Evolutionary conservation across 2,888 invertebrate genomes (phyloP).

Genomic region (Melieria omissa): DNA sequence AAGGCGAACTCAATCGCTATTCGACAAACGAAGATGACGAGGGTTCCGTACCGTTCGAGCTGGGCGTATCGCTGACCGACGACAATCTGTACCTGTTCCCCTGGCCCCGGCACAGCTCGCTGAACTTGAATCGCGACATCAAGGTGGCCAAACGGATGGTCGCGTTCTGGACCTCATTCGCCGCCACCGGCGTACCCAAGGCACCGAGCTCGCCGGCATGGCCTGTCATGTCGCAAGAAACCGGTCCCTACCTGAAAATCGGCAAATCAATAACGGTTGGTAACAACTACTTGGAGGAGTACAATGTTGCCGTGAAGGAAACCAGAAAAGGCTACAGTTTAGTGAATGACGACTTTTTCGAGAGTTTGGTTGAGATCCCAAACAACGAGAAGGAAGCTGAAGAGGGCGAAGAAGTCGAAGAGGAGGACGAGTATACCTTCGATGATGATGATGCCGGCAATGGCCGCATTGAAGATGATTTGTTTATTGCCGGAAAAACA

Average conservation of each 20-base stretch:
- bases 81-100: conserved; percentile 71
- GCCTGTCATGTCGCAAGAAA: conserved; percentile 60
- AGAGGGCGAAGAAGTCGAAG: conserved; percentile 31
- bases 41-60: conserved; percentile 65
- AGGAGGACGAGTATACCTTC: conserved; percentile 35
- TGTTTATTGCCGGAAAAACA: conserved; percentile 52
- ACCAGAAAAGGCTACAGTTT: conserved; percentile 54
- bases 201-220: conserved; percentile 57
- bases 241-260: conserved; percentile 64
- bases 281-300: conserved; percentile 62
- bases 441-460: conserved; percentile 35
- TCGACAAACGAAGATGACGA: conserved; percentile 60
- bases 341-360: conserved; percentile 60
- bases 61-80: conserved; percentile 71
- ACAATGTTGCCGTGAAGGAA: conserved; percentile 58
- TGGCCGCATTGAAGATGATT: conserved; percentile 48
- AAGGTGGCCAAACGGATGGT: conserved; percentile 68
- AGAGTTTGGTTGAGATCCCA: conserved; percentile 51
- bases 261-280: conserved; percentile 55
- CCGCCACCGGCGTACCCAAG: conserved; percentile 57
- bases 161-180: conserved; percentile 65
- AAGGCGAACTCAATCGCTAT: conserved; percentile 66
- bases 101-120: conserved; percentile 59
- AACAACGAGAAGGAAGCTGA: conserved; percentile 37
- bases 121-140: conserved; percentile 62